Conservation (phyloP, 2,113 vertebrate genomes). For the Megatriorchis doriae region DNA sequence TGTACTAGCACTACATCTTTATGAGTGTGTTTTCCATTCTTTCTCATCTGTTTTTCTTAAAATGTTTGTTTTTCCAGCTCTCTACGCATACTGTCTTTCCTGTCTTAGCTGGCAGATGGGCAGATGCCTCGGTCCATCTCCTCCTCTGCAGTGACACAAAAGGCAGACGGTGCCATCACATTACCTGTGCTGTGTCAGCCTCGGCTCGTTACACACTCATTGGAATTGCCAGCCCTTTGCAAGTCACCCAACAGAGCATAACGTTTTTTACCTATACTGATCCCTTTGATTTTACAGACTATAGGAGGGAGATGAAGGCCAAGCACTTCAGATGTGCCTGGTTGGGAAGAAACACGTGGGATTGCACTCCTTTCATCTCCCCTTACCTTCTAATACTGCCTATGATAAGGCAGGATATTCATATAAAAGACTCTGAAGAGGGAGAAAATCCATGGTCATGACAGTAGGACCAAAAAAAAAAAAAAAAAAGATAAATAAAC, state of each 20-base stretch:
- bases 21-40: neutral
- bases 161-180: neutral
- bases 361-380: neutral
- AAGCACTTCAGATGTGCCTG: neutral
- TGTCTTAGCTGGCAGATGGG: neutral
- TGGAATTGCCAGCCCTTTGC: neutral
- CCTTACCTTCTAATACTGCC: neutral
- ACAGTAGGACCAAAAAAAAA: neutral
- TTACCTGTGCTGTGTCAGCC: neutral
- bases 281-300: neutral
- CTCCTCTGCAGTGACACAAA: neutral
- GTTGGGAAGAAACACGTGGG: neutral
- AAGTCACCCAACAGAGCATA: neutral
- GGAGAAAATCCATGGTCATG: neutral
- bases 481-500: neutral
- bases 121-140: neutral
- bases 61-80: neutral
- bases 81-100: neutral
- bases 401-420: neutral
- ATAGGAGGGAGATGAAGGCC: neutral
- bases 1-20: neutral
- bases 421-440: neutral
- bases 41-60: neutral
- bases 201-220: neutral
- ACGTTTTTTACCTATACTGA: neutral